Conservation (phyloP, 2,888 invertebrate genomes). For the Cheiracanthium punctorium region DNA sequence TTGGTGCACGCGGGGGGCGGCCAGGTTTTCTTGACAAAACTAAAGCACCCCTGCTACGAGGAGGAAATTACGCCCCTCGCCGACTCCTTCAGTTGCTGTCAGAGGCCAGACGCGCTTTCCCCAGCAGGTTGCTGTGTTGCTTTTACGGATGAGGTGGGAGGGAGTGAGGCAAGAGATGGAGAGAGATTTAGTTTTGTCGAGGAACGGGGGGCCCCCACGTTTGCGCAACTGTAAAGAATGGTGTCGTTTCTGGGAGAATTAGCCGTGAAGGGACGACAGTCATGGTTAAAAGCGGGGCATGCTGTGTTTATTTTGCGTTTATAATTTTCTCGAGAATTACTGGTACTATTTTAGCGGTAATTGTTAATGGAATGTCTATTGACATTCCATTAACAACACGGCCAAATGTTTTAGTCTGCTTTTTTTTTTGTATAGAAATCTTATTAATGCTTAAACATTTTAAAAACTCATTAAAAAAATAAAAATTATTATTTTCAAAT, state of each 20-base stretch:
- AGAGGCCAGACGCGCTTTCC: slow-evolving; percentile 42
- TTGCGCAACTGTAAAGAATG: not conserved
- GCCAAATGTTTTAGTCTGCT: no score
- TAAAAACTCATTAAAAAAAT: no score
- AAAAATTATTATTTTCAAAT: no score
- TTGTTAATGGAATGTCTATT: no score
- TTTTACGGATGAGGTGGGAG: slow-evolving; percentile 5
- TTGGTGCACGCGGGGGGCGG: slow-evolving; percentile 51
- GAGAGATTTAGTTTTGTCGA: not conserved
- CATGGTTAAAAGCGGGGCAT: not conserved
- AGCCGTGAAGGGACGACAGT: not conserved
- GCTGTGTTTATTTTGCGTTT: no score
- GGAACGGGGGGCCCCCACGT: not conserved
- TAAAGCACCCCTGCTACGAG: slow-evolving; percentile 34
- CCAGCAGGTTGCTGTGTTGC: slow-evolving; percentile 37
- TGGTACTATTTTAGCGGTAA: no score
- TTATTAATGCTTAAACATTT: no score
- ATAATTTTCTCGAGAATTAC: no score
- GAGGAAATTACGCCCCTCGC: slow-evolving; percentile 56
- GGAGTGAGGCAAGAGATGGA: not conserved
- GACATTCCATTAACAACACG: no score
- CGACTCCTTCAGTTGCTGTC: slow-evolving; percentile 51
- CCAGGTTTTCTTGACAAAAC: slow-evolving; percentile 67
- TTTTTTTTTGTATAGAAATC: no score
- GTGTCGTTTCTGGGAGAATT: not conserved